phyloP scores from a whole-genome alignment of 2,888 invertebrate genomes.

The Oscheius sp. region DNA sequence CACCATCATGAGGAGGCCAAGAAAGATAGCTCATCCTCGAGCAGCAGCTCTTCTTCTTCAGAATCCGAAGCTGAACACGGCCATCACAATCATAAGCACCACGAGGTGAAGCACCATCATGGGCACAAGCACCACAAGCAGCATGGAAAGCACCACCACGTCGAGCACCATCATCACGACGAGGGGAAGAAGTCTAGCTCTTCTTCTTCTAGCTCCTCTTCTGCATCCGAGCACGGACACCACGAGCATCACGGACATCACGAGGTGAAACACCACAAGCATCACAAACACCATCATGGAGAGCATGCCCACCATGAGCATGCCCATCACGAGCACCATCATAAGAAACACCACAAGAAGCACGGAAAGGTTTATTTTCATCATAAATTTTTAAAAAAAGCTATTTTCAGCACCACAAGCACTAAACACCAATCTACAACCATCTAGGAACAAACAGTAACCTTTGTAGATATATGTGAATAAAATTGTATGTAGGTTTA shows the following conservation, averaged over 20 bases:
- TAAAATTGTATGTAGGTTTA: background rate
- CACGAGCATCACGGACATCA: background rate
- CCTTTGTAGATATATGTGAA: constrained; percentile 18
- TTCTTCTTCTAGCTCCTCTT: constrained; percentile 9
- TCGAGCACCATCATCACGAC: background rate
- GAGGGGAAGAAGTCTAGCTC: background rate
- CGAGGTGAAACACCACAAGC: background rate
- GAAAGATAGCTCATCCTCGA: constrained; percentile 17
- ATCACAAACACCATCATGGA: background rate
- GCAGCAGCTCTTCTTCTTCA: constrained; percentile 7
- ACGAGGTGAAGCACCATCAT: background rate
- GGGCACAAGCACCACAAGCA: background rate
- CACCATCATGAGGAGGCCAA: constrained; percentile 13
- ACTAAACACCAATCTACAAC: background rate
- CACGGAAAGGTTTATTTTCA: constrained; percentile 12
- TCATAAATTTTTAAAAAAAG: background rate
- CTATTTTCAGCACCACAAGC: constrained; percentile 1
- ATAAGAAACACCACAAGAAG: background rate
- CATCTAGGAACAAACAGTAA: background rate
- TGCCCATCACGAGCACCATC: background rate
- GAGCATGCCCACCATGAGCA: background rate
- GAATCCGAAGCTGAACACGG: constrained; percentile 16
- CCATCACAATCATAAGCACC: constrained; percentile 1
- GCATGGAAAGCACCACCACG: background rate
- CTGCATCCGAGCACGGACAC: background rate